Evolutionary conservation across 1,140 invertebrate genomes (phyloP), one percentile per base, ranked within the genome.

Genomic region (Condylostylus longicornis): DNA sequence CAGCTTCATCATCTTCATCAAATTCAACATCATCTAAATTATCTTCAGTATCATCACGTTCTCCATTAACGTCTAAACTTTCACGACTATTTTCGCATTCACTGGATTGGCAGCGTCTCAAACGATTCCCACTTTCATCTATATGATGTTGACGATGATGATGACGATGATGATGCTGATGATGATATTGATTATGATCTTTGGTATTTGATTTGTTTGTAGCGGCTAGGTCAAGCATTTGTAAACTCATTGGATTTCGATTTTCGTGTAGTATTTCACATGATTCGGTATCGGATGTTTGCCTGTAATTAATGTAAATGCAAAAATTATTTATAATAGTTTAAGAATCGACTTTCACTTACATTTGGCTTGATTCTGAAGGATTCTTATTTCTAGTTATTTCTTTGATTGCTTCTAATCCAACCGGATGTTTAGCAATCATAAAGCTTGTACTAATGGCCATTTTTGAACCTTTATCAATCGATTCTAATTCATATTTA

Each of bases 351-450:
- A 25, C n/a, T 13, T 18, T 7, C 15, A 53, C 48, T 50, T 48
- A 61, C 58, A 60, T 60, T 54, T 60, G 58, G 40, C 53, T 60
- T 18, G 54, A 56, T 38, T 55, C 58, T 40, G 54, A 55, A 18
- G 51, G 51, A 38, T 60, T 58, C 40, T 58, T 61, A 40, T 61
- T 54, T 34, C 57, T 54, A 40, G 58, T 57, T 33, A 61, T 60
- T 41, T 61, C 58, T 41, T 58, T 60, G 23, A 61, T 61, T 38
- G 57, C 58, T 40, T 61, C 58, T 38, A 61, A 40, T 33, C 58
- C 58, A 13, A 61, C 58, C 6, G 58, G 58, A 34, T 61, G 57
- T 34, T 61, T 61, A 35, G 54, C 44, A 28, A 59, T 53, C 50
- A 59, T 53, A 20, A 59, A 58, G 33, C 55, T 58, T 38, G 46